Evolutionary conservation across 2,113 vertebrate species (phyloP), one percentile per base, ranked within the genome.

Genomic region (Osmerus eperlanus): DNA sequence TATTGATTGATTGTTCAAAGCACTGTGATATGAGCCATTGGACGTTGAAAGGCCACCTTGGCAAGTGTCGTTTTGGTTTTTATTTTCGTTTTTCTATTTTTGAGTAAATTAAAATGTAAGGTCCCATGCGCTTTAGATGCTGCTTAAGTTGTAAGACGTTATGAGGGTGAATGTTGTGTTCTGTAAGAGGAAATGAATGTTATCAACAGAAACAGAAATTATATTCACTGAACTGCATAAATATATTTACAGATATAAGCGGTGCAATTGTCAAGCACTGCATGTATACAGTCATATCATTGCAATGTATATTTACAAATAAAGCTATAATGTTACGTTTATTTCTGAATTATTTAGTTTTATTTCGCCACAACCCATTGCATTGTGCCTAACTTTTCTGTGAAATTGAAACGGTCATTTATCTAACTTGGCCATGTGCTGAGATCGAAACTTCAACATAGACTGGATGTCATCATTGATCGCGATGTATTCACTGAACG

Each of bases 21-120:
- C 79, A 78, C 81, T 83, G 77, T 88, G 83, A 84, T 77, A 60
- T 16, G 7, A 78, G 63, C 74, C 55, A 32, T 16, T 36, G 29
- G 28, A 74, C 23, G 6, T 18, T 52, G 64, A 62, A 73, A 18
- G 21, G 65, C 66, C 77, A 47, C 69, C 41, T 28, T 76, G 47
- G 70, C 69, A 18, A 6, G 47, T 66, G 28, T 51, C 32, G 9
- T 8, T 29, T 18, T 41, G 11, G 56, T n/a, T 21, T 25, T 78
- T 29, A 69, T 60, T 67, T 72, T 64, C 25, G 54, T 28, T n/a
- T 18, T 71, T 70, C 32, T 63, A 61, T 3, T 52, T 80, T 0
- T 71, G 61, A 79, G 73, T 68, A 71, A 71, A 73, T 74, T 36
- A 54, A 69, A 18, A 76, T 72, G 58, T 47, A 62, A 71, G 70